Conservation (phyloP, 92 coral and sea anemone species). For the Scolanthus callimorphus region DNA sequence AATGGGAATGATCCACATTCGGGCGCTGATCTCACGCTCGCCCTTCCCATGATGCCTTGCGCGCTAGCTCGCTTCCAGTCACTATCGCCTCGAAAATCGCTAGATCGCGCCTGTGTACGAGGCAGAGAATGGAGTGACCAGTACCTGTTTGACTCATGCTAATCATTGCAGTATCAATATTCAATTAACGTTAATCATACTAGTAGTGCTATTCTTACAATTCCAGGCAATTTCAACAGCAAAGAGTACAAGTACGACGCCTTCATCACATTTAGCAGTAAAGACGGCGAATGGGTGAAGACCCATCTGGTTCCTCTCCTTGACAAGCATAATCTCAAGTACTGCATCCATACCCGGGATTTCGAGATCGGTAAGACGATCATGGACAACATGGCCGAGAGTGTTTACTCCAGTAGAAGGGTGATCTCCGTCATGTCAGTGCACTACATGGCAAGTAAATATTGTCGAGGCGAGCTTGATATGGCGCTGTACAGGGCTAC, state of each 20-base stretch:
- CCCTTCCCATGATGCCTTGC: background rate
- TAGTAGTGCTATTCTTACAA: too few relatives aligned
- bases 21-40: too few relatives aligned
- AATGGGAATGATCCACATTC: too few relatives aligned
- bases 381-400: constrained; percentile 75
- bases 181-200: too few relatives aligned
- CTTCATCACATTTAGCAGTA: constrained; percentile 68
- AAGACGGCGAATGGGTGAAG: constrained; percentile 63
- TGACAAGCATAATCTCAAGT: constrained; percentile 52
- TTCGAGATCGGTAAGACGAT: constrained; percentile 69
- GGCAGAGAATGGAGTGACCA: too few relatives aligned
- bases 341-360: constrained; percentile 71
- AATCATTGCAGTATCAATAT: too few relatives aligned
- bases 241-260: constrained; percentile 51
- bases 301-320: constrained; percentile 53
- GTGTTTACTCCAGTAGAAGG: constrained; percentile 71
- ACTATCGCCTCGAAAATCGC: too few relatives aligned
- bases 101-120: too few relatives aligned
- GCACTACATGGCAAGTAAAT: constrained; percentile 62
- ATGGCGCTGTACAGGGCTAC: constrained; percentile 68
- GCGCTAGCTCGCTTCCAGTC: background rate
- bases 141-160: too few relatives aligned
- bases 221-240: constrained; percentile 6
- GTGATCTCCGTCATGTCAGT: constrained; percentile 69
- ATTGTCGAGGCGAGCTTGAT: constrained; percentile 65